Base-by-base conservation (phyloP, 2,888 invertebrate species). In the Sisyra terminalis region DNA sequence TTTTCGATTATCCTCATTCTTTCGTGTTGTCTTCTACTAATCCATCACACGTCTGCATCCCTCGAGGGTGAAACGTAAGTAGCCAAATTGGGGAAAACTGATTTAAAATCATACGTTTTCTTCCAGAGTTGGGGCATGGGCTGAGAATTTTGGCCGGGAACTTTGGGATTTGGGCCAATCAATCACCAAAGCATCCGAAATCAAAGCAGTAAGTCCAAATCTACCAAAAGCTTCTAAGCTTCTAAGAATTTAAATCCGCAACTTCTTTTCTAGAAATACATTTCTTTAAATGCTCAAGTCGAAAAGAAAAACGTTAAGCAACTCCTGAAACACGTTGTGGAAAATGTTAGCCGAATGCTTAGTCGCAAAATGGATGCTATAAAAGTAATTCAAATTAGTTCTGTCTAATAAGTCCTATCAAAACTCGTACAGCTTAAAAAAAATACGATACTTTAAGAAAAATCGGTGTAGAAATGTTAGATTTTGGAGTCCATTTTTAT, bases 331-430 rank as follows among this genome's bases (percentile, higher is more conserved):
- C 81, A 85, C 45, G 85, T 90, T 46, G 75, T 83, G 42, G 72
- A 75, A 42, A 86, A 84, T 53, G 82, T 93, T 44, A 80, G 83
- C 47, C 75, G 76, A 42, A 88, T 92, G 83, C 70, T 90, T 51
- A 77, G 81, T 36, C 73, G 83, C 52, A 89, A 90, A 73, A 84
- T 86, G 69, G 84, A 87, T 53, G 88, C 90, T n/a, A 83, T 90
- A 44, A 72, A 72, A 67, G 81, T 81, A 67, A 64, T 54, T 45
- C 46, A 45, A 29, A 11, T 32, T 31, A 29, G 29, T 43, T 41
- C n/a, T n/a, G n/a, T n/a, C n/a, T n/a, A n/a, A n/a, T n/a, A n/a
- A n/a, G n/a, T n/a, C n/a, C n/a, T n/a, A n/a, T n/a, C n/a, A n/a
- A n/a, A n/a, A n/a, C n/a, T n/a, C n/a, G n/a, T n/a, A n/a, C n/a